Conservation (phyloP, 1,140 invertebrate species). For the Pygmarrhopalites habei region DNA sequence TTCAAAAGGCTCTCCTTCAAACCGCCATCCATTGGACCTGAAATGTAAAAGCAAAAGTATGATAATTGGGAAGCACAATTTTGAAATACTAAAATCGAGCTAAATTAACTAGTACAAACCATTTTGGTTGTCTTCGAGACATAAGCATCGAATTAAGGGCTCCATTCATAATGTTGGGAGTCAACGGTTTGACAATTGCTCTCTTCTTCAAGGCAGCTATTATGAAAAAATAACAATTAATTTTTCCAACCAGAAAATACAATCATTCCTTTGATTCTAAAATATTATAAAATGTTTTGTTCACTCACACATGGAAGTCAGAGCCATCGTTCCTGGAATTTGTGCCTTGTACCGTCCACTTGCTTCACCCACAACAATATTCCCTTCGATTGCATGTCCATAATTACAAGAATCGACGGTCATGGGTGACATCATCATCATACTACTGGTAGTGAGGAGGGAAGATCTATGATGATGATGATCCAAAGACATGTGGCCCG, state of each 20-base stretch:
- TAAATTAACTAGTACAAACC: constrained; percentile 48
- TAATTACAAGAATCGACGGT: no score
- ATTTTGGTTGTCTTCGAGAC: constrained; percentile 52
- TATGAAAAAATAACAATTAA: no score
- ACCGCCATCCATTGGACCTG: constrained; percentile 88
- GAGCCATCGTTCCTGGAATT: neutral
- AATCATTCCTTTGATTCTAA: no score
- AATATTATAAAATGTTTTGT: no score
- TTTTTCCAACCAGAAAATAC: no score
- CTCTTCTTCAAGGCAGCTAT: constrained; percentile 33
- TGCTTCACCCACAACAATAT: neutral
- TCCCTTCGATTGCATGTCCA: no score
- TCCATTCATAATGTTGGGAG: constrained; percentile 32
- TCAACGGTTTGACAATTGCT: constrained; percentile 38
- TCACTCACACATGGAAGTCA: no score
- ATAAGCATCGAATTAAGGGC: constrained; percentile 17
- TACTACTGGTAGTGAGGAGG: neutral
- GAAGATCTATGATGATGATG: neutral
- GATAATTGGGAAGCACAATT: no score
- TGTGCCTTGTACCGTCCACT: constrained; percentile 1
- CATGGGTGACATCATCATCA: no score
- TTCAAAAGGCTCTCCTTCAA: constrained; percentile 74
- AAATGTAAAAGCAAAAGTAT: no score
- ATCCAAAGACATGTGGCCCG: neutral
- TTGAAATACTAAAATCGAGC: no score